A percentile compares a stretch with the other conserved stretches of the same genome.
These are phyloP conservation scores for Drosophila birchii DNA, from an alignment of 2,888 invertebrate species.

Conservation along the genomic window DNA sequence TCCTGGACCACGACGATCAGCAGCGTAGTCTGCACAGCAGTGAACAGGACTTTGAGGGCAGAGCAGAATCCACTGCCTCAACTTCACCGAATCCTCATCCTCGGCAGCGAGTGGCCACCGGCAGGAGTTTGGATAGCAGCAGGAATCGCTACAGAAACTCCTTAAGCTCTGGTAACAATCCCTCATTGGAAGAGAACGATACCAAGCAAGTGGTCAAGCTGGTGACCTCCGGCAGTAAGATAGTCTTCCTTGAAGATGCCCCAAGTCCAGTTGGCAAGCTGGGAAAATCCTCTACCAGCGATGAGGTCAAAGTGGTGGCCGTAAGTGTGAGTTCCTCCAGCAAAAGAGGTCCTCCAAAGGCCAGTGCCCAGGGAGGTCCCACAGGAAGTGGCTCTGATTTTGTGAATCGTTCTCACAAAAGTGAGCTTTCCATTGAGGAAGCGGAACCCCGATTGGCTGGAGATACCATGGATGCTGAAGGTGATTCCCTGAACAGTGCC, in stretches of 20 bases:
- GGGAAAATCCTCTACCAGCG: conserved; percentile 47
- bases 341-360: conserved; percentile 51
- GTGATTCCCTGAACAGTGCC: conserved; percentile 81
- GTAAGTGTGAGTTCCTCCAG: conserved; percentile 85
- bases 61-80: conserved; percentile 30
- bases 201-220: conserved; percentile 75
- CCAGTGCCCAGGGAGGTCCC: conserved; percentile 37
- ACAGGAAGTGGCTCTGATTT: conserved; percentile 71
- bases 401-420: conserved; percentile 86
- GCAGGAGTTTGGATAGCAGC: conserved; percentile 64
- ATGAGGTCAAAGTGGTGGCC: conserved; percentile 85
- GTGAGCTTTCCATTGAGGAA: conserved; percentile 87
- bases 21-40: conserved; percentile 70
- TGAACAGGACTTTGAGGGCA: conserved; percentile 60
- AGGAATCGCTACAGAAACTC: conserved; percentile 63
- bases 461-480: conserved; percentile 64
- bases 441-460: conserved; percentile 85
- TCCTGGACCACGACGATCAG: conserved; percentile 79
- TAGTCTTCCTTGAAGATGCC: conserved; percentile 81
- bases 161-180: conserved; percentile 47
- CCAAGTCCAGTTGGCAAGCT: conserved; percentile 35
- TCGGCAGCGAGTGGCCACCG: conserved; percentile 44
- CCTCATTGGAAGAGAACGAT: conserved; percentile 57
- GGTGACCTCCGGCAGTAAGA: conserved; percentile 83
- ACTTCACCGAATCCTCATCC: conserved; percentile 19